Evolutionary conservation across 2,888 invertebrate species (phyloP).

Genomic region (Caenorhabditis sinica): DNA sequence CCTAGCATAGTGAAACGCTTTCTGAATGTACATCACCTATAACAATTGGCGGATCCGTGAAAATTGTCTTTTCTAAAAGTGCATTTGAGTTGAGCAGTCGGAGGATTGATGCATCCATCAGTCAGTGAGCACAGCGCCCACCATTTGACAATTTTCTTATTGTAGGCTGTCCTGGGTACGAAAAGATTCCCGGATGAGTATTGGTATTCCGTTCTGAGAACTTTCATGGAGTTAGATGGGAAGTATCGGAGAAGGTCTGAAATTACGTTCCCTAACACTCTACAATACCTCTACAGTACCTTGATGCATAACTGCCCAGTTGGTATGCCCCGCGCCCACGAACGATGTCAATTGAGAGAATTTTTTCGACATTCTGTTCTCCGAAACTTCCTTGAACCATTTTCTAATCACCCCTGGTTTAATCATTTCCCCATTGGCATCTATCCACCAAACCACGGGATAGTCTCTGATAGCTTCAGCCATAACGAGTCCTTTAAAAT

Average conservation of each 20-base stretch:
- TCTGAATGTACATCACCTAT: background rate
- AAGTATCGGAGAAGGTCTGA: constrained; percentile 6
- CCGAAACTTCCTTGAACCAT: background rate
- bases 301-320: constrained; percentile 1
- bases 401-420: background rate
- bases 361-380: background rate
- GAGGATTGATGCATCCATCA: constrained; percentile 30
- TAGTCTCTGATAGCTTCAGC: constrained; percentile 34
- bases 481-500: constrained; percentile 30
- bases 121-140: constrained; percentile 26
- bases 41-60: constrained; percentile 26
- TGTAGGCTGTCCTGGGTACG: background rate
- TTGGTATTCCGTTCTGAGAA: background rate
- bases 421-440: constrained; percentile 17
- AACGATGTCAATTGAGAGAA: background rate
- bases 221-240: background rate
- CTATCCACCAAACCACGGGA: constrained; percentile 33
- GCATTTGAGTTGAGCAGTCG: constrained; percentile 15
- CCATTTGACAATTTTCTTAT: constrained; percentile 1
- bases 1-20: constrained; percentile 9
- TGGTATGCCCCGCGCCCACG: background rate
- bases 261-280: background rate
- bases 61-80: background rate
- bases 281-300: background rate
- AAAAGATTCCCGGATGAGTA: background rate